These are phyloP conservation scores for Hippolais icterina DNA, from an alignment of 2,113 vertebrate species.

Conservation along the genomic window DNA sequence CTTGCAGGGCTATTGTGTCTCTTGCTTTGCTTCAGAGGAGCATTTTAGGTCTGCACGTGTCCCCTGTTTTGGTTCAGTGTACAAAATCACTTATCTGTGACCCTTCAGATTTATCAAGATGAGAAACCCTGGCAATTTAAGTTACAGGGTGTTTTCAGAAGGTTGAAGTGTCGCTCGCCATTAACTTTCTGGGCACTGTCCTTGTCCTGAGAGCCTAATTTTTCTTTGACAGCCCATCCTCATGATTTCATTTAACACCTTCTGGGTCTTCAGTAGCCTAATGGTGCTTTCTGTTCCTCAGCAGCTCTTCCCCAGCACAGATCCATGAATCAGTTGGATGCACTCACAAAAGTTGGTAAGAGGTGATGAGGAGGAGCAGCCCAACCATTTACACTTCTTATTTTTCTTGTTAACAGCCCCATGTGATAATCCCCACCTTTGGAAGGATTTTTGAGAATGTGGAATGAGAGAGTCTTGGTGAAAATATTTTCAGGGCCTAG, in stretches of 20 bases:
- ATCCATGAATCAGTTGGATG: neutral
- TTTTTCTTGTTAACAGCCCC: neutral
- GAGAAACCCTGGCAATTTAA: neutral
- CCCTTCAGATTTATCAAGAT: neutral
- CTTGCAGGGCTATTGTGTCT: neutral
- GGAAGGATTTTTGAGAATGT: neutral
- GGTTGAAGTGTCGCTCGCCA: fast-evolving
- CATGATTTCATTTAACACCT: neutral
- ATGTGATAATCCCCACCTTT: neutral
- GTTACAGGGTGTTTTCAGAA: neutral
- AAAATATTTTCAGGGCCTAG: neutral
- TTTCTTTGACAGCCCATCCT: neutral
- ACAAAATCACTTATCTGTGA: neutral
- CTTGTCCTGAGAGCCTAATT: neutral
- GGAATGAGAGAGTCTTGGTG: neutral
- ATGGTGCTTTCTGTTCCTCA: neutral
- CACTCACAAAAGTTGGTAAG: neutral
- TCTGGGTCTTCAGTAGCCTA: neutral
- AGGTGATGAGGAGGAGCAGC: neutral
- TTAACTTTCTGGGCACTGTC: neutral
- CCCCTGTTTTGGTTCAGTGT: neutral
- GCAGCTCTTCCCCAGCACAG: neutral
- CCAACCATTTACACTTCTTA: neutral
- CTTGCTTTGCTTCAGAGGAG: neutral
- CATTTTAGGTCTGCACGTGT: neutral